These are phyloP conservation scores for Ectobius pallidus DNA, from an alignment of 2,888 invertebrate genomes.

Conservation along the genomic window DNA sequence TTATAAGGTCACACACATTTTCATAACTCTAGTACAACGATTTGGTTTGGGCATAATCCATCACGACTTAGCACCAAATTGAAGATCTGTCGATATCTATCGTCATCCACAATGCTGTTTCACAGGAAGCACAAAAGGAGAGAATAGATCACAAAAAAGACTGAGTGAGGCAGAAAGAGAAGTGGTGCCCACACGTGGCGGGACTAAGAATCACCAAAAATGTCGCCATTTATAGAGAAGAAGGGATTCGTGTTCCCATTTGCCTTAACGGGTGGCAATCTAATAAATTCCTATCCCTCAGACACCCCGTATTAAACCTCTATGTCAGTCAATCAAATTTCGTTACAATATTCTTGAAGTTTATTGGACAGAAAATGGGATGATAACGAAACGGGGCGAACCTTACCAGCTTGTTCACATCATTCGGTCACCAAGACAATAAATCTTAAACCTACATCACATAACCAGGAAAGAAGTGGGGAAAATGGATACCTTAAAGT, in stretches of 20 bases:
- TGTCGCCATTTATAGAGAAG: constrained; percentile 19
- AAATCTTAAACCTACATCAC: no score
- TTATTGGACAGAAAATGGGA: neutral
- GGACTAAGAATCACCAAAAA: constrained; percentile 30
- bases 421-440: no score
- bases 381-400: no score
- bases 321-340: neutral
- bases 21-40: no score
- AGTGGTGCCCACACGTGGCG: constrained; percentile 29
- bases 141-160: neutral
- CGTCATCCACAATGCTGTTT: neutral
- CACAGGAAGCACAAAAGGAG: neutral
- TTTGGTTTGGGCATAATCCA: no score
- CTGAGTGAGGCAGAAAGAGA: neutral
- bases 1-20: no score
- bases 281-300: neutral
- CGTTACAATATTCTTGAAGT: neutral
- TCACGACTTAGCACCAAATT: no score
- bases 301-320: neutral
- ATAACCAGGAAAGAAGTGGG: no score
- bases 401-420: no score
- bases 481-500: no score
- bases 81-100: neutral
- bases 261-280: neutral
- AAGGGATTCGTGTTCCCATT: neutral